Evolutionary conservation across 2,888 invertebrate species (phyloP).

Genomic region (Tetanocera ferruginea): DNA sequence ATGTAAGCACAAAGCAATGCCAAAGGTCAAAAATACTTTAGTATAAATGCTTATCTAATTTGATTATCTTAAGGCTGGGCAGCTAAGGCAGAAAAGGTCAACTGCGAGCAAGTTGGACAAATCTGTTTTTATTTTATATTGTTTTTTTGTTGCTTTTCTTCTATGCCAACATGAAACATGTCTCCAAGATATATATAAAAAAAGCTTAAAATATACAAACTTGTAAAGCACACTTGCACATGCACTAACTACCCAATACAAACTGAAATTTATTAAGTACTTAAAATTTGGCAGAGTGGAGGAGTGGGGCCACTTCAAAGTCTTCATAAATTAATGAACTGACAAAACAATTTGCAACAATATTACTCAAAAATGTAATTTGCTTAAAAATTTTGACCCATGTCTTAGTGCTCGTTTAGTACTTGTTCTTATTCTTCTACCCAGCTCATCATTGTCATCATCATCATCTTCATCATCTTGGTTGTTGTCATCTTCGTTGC

Average conservation of each 20-base stretch:
- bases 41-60: too few relatives aligned
- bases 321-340: conserved; percentile 39
- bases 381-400: conserved; percentile 39
- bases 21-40: too few relatives aligned
- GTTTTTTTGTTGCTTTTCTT: too few relatives aligned
- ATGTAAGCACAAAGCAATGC: too few relatives aligned
- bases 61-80: too few relatives aligned
- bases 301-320: not conserved
- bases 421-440: not conserved
- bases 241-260: not conserved
- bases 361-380: conserved; percentile 41
- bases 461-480: not conserved
- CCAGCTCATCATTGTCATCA: not conserved
- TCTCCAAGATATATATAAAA: too few relatives aligned
- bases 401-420: not conserved
- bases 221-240: not conserved
- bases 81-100: too few relatives aligned
- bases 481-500: not conserved
- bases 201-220: too few relatives aligned
- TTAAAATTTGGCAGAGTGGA: not conserved
- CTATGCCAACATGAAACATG: too few relatives aligned
- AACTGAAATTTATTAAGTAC: not conserved
- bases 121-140: too few relatives aligned
- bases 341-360: conserved; percentile 41
- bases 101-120: too few relatives aligned